Base-by-base conservation (phyloP, 2,797 vertebrate genomes). In the Phaenicophaeus curvirostris region DNA sequence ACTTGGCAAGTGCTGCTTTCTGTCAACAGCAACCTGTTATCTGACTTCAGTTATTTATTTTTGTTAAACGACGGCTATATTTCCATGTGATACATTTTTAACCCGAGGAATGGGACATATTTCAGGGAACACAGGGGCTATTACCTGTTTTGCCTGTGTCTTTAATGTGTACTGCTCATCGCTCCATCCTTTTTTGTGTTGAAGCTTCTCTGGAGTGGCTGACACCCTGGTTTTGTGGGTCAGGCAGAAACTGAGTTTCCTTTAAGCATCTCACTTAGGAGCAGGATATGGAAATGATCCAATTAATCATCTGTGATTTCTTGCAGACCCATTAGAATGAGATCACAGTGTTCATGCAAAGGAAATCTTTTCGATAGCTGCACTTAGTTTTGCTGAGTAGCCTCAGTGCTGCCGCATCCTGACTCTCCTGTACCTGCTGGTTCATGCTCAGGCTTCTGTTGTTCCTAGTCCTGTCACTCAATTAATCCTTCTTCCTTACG, bases 251-350 rank as follows among this genome's bases (percentile, higher is more conserved):
- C 11, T 15, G 3, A 0, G 12, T 33, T 57, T 46, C 42, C 53
- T 59, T 21, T 5, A 6, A 57, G 81, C 5, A 2, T 18, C 41
- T 6, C 7, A 1, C 65, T 68, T 15, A 4, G 31, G 50, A 63
- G 54, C 23, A 35, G 82, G 44, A 6, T 7, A 8, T 42, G 69
- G 72, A 37, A 53, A 57, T 1, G 30, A 44, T 30, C 35, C 65
- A 20, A 8, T 76, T 33, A 51, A 59, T 85, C 57, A 42, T 2
- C 63, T 6, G 3, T 0, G 0, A 5, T 37, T 42, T 21, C 68
- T 33, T 21, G 59, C 42, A 7, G n/a, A 62, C 51, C 4, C 27
- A 6, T 53, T 12, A 17, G 41, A 30, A 5, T 3, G 28, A 54
- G 61, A 33, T 42, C 59, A 5, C 63, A 7, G n/a, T 1, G 54